phyloP scores from a whole-genome alignment of 2,888 invertebrate species.

The Suillia variegata region DNA sequence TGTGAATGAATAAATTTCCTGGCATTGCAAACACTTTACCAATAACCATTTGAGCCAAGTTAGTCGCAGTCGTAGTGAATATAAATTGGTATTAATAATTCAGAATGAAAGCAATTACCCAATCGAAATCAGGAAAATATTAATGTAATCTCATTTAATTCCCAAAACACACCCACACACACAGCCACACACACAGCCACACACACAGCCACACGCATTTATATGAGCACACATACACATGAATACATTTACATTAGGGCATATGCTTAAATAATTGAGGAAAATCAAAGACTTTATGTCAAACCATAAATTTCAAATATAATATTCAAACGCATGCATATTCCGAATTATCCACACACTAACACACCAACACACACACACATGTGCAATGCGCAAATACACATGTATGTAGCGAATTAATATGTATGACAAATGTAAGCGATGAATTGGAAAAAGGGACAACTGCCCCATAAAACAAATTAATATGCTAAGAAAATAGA shows the following conservation, averaged over 20 bases:
- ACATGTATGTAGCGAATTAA: background rate
- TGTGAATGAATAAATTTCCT: no score
- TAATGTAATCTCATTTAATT: background rate
- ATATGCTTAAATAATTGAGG: background rate
- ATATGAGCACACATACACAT: background rate
- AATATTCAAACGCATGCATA: background rate
- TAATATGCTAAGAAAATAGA: constrained; percentile 1
- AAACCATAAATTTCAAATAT: constrained; percentile 1
- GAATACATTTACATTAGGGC: background rate
- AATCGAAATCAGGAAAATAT: no score
- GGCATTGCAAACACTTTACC: no score
- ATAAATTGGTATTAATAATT: background rate
- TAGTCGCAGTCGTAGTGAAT: no score
- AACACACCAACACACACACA: background rate
- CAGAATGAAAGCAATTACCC: background rate
- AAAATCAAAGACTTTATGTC: background rate
- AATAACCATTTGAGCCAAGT: no score
- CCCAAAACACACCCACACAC: background rate
- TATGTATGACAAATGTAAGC: constrained; percentile 1
- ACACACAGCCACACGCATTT: background rate
- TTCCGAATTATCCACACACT: background rate
- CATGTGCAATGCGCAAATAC: background rate
- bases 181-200: background rate
- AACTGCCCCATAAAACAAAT: background rate
- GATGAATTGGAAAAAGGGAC: background rate